Percentiles rank a stretch among this genome's conserved stretches.
These are phyloP conservation scores for Rhinoderma darwinii DNA, from an alignment of 2,113 vertebrate species.

Conservation along the genomic window DNA sequence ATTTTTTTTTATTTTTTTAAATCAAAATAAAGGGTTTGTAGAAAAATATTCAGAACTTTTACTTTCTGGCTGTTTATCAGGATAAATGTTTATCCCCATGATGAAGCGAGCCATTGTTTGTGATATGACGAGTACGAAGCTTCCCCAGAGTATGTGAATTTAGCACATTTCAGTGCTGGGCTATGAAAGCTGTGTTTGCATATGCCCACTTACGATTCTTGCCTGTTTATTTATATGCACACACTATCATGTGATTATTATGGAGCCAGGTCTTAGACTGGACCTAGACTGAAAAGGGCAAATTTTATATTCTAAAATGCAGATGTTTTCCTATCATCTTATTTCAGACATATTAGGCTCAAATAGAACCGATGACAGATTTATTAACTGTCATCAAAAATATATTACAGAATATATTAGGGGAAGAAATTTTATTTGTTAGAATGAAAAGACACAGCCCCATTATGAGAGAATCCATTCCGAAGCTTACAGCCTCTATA, in stretches of 20 bases:
- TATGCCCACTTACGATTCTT: neutral
- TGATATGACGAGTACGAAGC: neutral
- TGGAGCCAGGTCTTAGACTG: neutral
- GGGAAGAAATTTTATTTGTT: neutral
- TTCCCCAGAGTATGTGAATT: constrained; percentile 11
- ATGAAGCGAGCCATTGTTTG: constrained; percentile 48
- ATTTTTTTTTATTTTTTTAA: neutral
- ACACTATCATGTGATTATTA: neutral
- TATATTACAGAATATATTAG: neutral
- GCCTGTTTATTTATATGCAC: neutral
- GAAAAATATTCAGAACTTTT: neutral
- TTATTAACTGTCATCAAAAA: neutral
- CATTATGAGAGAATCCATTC: too few relatives aligned
- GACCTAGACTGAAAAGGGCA: neutral
- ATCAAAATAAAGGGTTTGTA: constrained; percentile 22
- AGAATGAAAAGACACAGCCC: too few relatives aligned
- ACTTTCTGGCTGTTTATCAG: constrained; percentile 47
- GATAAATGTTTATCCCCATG: constrained; percentile 24
- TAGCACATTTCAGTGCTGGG: neutral
- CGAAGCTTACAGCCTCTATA: too few relatives aligned
- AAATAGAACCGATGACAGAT: neutral
- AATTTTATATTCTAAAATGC: neutral
- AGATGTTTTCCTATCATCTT: neutral
- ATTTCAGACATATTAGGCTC: neutral
- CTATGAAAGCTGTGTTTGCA: constrained; percentile 9